phyloP scores from a whole-genome alignment of 2,797 vertebrate species.

The Lacerta bilineata region DNA sequence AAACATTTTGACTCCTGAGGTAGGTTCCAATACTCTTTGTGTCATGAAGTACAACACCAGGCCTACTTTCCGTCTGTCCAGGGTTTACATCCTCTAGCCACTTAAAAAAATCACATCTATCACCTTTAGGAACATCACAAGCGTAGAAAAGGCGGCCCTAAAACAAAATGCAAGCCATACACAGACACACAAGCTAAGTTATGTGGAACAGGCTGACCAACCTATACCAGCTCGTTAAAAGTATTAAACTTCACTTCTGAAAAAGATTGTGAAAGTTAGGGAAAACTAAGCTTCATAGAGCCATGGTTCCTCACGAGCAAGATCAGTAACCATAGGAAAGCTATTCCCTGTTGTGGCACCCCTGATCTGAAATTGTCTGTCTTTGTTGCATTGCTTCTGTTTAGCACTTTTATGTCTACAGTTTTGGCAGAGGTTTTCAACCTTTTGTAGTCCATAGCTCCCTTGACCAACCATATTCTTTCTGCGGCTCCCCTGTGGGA shows the following conservation, averaged over 20 bases:
- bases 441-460: too few relatives aligned
- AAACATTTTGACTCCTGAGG: conserved; percentile 79
- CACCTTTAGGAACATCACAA: conserved; percentile 79
- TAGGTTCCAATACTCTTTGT: conserved; percentile 78
- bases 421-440: too few relatives aligned
- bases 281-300: too few relatives aligned
- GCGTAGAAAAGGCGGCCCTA: conserved; percentile 83
- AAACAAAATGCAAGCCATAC: background rate
- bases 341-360: too few relatives aligned
- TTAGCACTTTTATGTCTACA: too few relatives aligned
- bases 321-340: background rate
- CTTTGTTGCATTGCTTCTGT: too few relatives aligned
- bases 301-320: background rate
- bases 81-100: conserved; percentile 78
- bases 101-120: conserved; percentile 82
- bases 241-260: background rate
- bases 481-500: too few relatives aligned
- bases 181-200: background rate
- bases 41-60: conserved; percentile 68
- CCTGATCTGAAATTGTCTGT: too few relatives aligned
- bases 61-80: conserved; percentile 41
- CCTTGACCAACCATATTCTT: too few relatives aligned
- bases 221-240: background rate
- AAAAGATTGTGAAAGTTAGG: background rate
- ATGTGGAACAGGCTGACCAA: background rate